These are phyloP conservation scores for Ifrita kowaldi DNA, from an alignment of 2,113 vertebrate species.

Conservation along the genomic window DNA sequence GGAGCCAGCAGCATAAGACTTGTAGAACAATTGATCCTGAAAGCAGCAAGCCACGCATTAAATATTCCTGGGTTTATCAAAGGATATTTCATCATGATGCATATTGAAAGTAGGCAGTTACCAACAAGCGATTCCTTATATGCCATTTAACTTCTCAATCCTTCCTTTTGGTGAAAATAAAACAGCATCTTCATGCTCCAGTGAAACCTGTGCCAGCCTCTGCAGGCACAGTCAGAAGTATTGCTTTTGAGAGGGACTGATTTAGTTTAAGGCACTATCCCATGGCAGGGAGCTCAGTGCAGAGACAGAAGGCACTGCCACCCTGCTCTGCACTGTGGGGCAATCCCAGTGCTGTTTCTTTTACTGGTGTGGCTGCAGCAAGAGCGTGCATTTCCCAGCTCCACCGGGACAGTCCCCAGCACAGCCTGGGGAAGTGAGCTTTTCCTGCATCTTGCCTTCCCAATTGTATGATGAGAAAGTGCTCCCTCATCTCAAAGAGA, in stretches of 20 bases:
- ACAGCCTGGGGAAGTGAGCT: neutral
- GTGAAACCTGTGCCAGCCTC: neutral
- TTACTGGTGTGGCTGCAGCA: neutral
- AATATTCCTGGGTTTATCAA: neutral
- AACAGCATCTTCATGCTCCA: neutral
- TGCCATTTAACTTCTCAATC: neutral
- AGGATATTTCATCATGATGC: neutral
- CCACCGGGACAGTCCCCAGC: fast-evolving
- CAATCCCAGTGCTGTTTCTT: neutral
- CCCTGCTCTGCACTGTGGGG: neutral
- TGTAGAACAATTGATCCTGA: neutral
- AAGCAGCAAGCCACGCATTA: neutral
- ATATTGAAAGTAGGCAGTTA: neutral
- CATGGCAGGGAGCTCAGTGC: neutral
- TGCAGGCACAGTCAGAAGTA: neutral
- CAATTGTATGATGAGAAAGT: neutral
- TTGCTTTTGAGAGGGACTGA: neutral
- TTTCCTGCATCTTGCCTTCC: neutral
- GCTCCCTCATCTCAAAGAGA: neutral
- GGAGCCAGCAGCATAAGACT: neutral
- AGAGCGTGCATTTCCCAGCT: neutral
- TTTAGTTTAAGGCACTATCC: neutral
- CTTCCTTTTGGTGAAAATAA: neutral
- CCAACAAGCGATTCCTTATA: neutral
- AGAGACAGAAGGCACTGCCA: neutral